Evolutionary conservation across 2,888 invertebrate species (phyloP), one percentile per base, ranked within the genome.

Genomic region (Perizoma flavofasciatum): DNA sequence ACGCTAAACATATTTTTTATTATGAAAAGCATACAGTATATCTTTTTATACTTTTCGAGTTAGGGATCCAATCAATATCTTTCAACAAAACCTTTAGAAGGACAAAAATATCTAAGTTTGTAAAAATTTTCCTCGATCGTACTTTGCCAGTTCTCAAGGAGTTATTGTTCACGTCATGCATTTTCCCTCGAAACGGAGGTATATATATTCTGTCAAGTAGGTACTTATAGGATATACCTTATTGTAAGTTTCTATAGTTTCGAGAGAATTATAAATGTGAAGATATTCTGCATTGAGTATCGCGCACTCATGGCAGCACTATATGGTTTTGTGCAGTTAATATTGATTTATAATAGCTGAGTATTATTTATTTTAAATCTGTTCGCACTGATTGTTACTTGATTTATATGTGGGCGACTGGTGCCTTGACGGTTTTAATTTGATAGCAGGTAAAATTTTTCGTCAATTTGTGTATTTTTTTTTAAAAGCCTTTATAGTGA

Each of bases 101-200:
- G 22, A 22, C 22, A 1, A 22, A 2, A 37, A 37, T 37, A 7
- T 6, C 37, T 6, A 37, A 37, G 37, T 37, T 37, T 37, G 1
- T 5, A 37, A 22, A 1, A 22, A 2, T 40, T 34, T 50, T 34
- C 10, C 2, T 5, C 7, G 48, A 44, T 10, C 63, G 67, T 72
- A 70, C 71, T 6, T 47, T 33, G 52, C 45, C 44, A 41, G 63
- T 55, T 61, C 51, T 45, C 50, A 48, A 61, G 49, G 57, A 61
- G 48, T 63, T 66, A 67, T 67, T 43, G 60, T 67, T 62, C 48
- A 54, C 66, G 63, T 49, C 49, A 49, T 46, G 55, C 63, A 65
- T 56, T 64, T 70, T 65, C 64, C 44, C 52, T 54, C 56, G 51
- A 56, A 59, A 59, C 59, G 52, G 59, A 47, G 52, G 49, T 59